Base-by-base conservation (phyloP, 2,797 vertebrate species). In the Triplophysa bombifrons region DNA sequence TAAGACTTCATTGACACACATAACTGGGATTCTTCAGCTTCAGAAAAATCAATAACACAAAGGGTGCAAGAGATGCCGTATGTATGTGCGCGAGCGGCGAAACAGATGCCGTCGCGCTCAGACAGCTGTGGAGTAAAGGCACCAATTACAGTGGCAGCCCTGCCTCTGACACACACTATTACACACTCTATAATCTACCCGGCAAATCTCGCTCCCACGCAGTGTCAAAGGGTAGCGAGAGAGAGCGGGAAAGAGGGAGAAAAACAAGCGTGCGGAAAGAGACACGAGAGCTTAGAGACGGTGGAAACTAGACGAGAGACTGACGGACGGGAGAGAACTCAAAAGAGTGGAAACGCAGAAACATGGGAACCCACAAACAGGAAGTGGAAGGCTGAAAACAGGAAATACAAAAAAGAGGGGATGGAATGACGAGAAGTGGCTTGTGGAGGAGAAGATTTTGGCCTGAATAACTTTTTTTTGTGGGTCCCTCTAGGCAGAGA, bases 81-180 rank as follows among this genome's bases (percentile, higher is more conserved):
- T 74, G 76, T 73, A 58, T 80, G 58, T 74, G 51, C 80, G 76
- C 48, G 78, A 84, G 70, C 46, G 77, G 85, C 86, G 88, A 90
- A 90, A 91, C 90, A 89, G 90, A 90, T 89, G 89, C 89, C 60
- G 27, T 66, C 74, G 89, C 80, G 81, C 85, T 84, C 83, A 89
- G 89, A 91, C 91, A 93, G 91, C 91, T 92, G 92, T 85, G 85
- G 79, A 86, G 80, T 76, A 85, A 86, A 90, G 85, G 88, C 86
- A 91, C 85, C 89, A 92, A 92, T 90, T 90, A 91, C 72, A 88
- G 78, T 86, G 87, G 83, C 86, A 84, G 83, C 84, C 87, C 75
- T 87, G 81, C 84, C 78, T 85, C 84, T 85, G 82, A 86, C 85
- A 88, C 85, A 88, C 87, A 89, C 87, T 89, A 88, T 88, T 88